Evolutionary conservation across 2,888 invertebrate genomes (phyloP).

Genomic region (Hesperia comma): DNA sequence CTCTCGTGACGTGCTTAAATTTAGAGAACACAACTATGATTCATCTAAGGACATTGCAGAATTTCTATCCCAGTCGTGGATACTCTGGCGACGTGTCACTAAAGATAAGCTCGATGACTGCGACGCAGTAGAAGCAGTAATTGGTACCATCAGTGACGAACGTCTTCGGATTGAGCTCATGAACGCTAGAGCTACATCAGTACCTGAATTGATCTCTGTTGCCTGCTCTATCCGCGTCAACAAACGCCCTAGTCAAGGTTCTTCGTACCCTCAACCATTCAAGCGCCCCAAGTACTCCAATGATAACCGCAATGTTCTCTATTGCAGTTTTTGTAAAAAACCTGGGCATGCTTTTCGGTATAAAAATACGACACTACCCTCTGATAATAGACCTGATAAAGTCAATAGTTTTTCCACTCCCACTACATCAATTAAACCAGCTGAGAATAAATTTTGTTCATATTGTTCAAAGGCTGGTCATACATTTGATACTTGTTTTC

Average conservation of each 20-base stretch:
- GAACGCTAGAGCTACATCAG: conserved; percentile 33
- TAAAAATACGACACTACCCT: neutral
- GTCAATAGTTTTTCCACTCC: neutral
- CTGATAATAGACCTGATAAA: neutral
- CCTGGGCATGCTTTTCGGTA: conserved; percentile 4
- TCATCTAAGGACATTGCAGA: conserved; percentile 45
- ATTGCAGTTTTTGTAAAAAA: conserved; percentile 12
- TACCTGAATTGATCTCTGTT: conserved; percentile 39
- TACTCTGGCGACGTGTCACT: conserved; percentile 47
- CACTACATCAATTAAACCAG: conserved; percentile 1
- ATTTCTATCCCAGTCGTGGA: conserved; percentile 48
- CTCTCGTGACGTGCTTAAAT: conserved; percentile 45
- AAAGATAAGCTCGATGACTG: conserved; percentile 45
- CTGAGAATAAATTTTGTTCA: conserved; percentile 34
- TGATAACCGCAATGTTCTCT: neutral
- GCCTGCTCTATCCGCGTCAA: conserved; percentile 27
- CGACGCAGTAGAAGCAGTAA: conserved; percentile 48
- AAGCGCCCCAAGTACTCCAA: conserved; percentile 10
- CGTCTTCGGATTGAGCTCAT: conserved; percentile 43
- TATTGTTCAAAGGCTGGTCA: conserved; percentile 46
- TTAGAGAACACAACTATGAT: conserved; percentile 47
- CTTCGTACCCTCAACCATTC: neutral
- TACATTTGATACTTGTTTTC: no score
- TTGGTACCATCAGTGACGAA: conserved; percentile 47
- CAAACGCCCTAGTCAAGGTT: neutral